Percentiles rank a stretch among this genome's conserved stretches.
phyloP scores from a whole-genome alignment of 2,888 invertebrate genomes.

The Biston betularia region DNA sequence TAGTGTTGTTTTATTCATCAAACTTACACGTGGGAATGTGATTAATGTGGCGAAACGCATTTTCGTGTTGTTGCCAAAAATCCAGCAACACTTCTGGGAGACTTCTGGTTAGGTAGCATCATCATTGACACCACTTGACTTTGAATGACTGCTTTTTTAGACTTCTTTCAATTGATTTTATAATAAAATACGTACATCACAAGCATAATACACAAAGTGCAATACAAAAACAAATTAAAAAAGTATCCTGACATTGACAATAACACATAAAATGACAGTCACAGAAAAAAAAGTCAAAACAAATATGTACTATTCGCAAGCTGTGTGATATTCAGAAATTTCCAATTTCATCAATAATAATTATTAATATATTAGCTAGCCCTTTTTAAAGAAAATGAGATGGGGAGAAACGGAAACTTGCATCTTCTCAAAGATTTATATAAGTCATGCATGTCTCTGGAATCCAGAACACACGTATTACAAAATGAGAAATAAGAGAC shows the following conservation, averaged over 20 bases:
- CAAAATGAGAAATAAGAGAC: constrained; percentile 63
- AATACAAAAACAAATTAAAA: neutral
- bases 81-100: too few species aligned
- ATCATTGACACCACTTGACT: too few species aligned
- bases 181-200: too few species aligned
- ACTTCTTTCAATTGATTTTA: too few species aligned
- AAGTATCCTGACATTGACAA: neutral
- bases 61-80: too few species aligned
- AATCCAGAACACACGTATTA: constrained; percentile 69
- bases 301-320: neutral
- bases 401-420: constrained; percentile 78
- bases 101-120: too few species aligned
- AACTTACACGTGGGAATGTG: too few species aligned
- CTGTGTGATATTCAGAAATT: neutral
- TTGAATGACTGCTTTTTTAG: too few species aligned
- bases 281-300: neutral
- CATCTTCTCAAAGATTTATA: constrained; percentile 77
- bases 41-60: too few species aligned
- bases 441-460: constrained; percentile 75
- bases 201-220: neutral
- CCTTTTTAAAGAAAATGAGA: constrained; percentile 59
- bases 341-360: neutral
- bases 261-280: neutral
- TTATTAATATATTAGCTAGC: neutral
- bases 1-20: too few species aligned